Base-by-base conservation (phyloP, 2,113 vertebrate genomes). In the Sceloporus undulatus region DNA sequence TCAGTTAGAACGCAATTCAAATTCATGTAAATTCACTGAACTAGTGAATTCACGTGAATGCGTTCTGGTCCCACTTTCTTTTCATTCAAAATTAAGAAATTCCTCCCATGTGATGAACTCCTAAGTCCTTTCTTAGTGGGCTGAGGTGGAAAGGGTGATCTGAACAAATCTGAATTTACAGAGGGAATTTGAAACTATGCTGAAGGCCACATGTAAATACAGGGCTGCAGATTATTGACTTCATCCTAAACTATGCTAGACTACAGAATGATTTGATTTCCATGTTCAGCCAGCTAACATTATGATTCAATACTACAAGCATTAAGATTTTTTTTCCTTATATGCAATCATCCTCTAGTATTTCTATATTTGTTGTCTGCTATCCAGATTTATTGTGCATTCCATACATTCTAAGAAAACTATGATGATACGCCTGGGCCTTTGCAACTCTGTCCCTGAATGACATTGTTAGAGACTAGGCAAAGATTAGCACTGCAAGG, bases 371-470 rank as follows among this genome's bases (percentile, higher is more conserved):
- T 4, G 21, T 27, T 42, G 68, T 71, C n/a, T 59, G 5, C 21
- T 4, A 52, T 21, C 77, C 82, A 62, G 29, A 11, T 66, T 71
- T 11, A 75, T n/a, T 70, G 23, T 56, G 34, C 23, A 54, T 68
- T 40, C 2, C 21, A 54, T 78, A 70, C 16, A 71, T 56, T 66
- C 23, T 62, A 81, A 74, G 9, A 62, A 74, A 87, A 74, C 27
- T 23, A 5, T 82, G 79, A 66, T 65, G 42, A 52, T n/a, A 62
- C 21, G 34, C 7, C 40, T 65, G 18, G 56, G 29, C 40, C 18
- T 23, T 66, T 9, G 23, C 25, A 83, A 56, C 65, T 56, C 42
- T 70, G 29, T 82, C 86, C 79, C 79, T 66, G 56, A 87, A 87
- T 25, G 59, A 71, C 86, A 84, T 75, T 68, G 85, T 59, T 56